Percentiles rank a stretch among this genome's conserved stretches.
phyloP scores from a whole-genome alignment of 2,113 vertebrate genomes.

The Crotalus horridus region DNA sequence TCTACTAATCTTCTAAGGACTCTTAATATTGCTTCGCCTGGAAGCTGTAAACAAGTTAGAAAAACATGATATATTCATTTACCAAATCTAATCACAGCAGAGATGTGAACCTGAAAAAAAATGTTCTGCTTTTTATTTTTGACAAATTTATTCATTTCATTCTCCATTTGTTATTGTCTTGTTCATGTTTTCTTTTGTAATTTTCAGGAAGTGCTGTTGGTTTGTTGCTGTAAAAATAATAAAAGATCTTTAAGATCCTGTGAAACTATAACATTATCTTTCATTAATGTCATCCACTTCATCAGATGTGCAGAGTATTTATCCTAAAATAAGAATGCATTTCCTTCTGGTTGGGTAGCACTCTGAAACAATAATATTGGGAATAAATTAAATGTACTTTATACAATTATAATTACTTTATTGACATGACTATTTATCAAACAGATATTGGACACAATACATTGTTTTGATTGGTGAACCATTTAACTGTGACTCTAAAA shows the following conservation, averaged over 20 bases:
- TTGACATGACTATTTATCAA: neutral
- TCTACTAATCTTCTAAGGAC: neutral
- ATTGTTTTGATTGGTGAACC: neutral
- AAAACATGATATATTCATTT: neutral
- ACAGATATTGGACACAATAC: neutral
- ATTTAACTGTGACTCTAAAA: neutral
- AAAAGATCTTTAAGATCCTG: neutral
- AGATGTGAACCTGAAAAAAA: neutral
- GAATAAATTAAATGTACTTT: neutral
- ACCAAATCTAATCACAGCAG: neutral
- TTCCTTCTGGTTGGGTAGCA: neutral
- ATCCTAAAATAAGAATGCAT: neutral
- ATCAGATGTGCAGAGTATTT: neutral
- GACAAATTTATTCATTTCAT: neutral
- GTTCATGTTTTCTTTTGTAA: neutral
- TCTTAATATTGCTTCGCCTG: neutral
- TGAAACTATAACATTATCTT: neutral
- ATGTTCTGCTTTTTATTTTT: neutral
- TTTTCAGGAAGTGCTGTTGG: neutral
- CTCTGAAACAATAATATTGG: neutral
- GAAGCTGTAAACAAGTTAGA: neutral
- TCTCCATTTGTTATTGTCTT: neutral
- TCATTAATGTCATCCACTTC: neutral
- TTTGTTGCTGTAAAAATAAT: neutral
- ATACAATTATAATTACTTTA: neutral